These are phyloP conservation scores for Cataglyphis altisquamis DNA, from an alignment of 2,888 invertebrate species.

Conservation along the genomic window DNA sequence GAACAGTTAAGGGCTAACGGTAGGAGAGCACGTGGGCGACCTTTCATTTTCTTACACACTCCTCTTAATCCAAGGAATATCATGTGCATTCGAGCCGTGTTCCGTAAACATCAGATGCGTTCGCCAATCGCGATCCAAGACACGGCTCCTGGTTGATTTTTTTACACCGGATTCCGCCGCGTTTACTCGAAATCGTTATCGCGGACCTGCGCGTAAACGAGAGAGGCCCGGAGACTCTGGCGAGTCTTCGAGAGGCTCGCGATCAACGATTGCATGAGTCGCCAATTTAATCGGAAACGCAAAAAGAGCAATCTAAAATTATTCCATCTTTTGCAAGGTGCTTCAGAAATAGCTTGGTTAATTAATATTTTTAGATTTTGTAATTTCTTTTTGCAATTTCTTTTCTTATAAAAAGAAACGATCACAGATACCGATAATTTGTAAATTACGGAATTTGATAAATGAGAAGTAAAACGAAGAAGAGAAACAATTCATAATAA, in stretches of 20 bases:
- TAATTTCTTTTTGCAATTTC: not conserved
- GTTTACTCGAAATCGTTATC: constrained; percentile 8
- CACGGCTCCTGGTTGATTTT: not conserved
- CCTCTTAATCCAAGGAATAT: not conserved
- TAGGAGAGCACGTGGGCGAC: constrained; percentile 28
- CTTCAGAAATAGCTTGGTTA: not conserved
- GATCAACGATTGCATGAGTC: not conserved
- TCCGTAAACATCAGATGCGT: constrained; percentile 26
- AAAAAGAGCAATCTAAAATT: not conserved
- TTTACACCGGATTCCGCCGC: not conserved
- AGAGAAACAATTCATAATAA: not conserved
- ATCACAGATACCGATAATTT: not conserved
- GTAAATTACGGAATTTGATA: not conserved
- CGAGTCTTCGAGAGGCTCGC: not conserved
- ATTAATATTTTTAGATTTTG: not conserved
- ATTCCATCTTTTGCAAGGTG: not conserved
- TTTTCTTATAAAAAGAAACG: not conserved
- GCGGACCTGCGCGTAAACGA: not conserved
- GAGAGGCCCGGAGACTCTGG: not conserved
- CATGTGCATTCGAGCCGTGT: constrained; percentile 20
- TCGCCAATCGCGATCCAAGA: not conserved
- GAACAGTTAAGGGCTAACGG: constrained; percentile 35
- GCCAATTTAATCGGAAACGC: constrained; percentile 1
- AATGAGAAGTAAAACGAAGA: not conserved
- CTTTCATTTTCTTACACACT: constrained; percentile 39